A percentile compares a stretch with the other conserved stretches of the same genome.
phyloP scores from a whole-genome alignment of 2,888 invertebrate species.

The Apoda limacodes region DNA sequence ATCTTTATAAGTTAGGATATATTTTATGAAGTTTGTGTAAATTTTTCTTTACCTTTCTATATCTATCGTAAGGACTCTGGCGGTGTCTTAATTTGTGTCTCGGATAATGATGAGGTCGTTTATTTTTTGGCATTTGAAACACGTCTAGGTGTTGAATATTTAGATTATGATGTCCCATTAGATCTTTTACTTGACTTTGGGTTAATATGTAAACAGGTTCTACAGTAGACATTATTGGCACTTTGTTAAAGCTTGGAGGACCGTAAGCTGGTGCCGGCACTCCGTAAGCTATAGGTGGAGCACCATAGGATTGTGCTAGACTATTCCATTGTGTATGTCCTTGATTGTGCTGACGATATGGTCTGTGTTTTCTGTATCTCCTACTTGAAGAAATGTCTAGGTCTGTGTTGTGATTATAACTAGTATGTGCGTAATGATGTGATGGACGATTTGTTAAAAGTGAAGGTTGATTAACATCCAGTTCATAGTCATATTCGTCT shows the following conservation, averaged over 20 bases:
- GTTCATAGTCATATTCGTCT: constrained; percentile 29
- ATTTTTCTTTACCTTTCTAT: constrained; percentile 33
- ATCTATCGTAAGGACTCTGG: constrained; percentile 15
- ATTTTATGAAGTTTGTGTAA: constrained; percentile 35
- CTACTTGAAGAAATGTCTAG: not conserved
- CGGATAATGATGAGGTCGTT: constrained; percentile 25
- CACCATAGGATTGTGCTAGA: constrained; percentile 14
- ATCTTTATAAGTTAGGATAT: constrained; percentile 10
- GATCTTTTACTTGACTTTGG: constrained; percentile 42
- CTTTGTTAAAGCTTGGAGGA: constrained; percentile 16
- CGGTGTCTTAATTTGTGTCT: constrained; percentile 32
- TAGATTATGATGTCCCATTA: constrained; percentile 45
- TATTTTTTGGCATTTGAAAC: constrained; percentile 33
- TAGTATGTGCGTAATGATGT: not conserved
- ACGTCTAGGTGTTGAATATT: constrained; percentile 53
- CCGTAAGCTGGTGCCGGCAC: constrained; percentile 25
- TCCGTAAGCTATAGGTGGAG: constrained; percentile 6
- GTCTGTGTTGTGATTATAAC: not conserved
- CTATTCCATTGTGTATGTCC: constrained; percentile 11
- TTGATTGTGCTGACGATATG: not conserved
- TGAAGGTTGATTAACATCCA: constrained; percentile 7
- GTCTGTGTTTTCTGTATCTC: not conserved
- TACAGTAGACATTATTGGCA: constrained; percentile 17
- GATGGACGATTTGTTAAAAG: not conserved
- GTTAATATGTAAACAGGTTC: constrained; percentile 56